Evolutionary conservation across 2,888 invertebrate species (phyloP), one percentile per base, ranked within the genome.

Genomic region (Nysson spinosus): DNA sequence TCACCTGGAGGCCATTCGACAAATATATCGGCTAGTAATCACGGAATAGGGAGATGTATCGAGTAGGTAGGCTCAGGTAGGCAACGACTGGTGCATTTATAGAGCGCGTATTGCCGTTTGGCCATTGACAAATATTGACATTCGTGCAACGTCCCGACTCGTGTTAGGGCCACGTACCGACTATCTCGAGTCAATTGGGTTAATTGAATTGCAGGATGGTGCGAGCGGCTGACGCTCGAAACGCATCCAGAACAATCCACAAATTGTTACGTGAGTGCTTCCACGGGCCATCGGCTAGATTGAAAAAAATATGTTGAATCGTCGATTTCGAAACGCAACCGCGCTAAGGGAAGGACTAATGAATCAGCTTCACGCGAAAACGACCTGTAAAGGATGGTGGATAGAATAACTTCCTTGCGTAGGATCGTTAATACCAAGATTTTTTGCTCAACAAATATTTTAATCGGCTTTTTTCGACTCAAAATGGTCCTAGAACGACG

Each of bases 151-250:
- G 69, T 66, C 26, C 60, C n/a, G n/a, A n/a, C n/a, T 28, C 58
- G 49, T 46, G 56, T 62, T 62, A 54, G 56, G 64, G 43, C 50
- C 55, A 34, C 55, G 46, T 35, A 55, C 37, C 46, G 43, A 42
- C 68, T 62, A 75, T 61, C 69, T 63, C 73, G 58, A 62, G 64
- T 69, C 73, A 75, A 72, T 75, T 64, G 69, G 63, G 58, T 68
- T 65, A 66, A 73, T 66, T 66, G 58, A 73, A 76, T 75, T 40
- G 73, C 57, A 44, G 52, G 47, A 55, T 30, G 51, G 49, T 14
- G 52, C 55, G 49, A 40, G 11, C 39, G n/a, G 26, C 24, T 12
- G 24, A 1, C 51, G 46, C 19, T 62, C 28, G 20, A 47, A 63
- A 62, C 54, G 67, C 65, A 42, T 1, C 14, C 39, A 12, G 37